Percentiles rank a stretch among this genome's conserved stretches.
These are phyloP conservation scores for Acestrorhynchus altus DNA, from an alignment of 2,797 vertebrate species.

Conservation along the genomic window DNA sequence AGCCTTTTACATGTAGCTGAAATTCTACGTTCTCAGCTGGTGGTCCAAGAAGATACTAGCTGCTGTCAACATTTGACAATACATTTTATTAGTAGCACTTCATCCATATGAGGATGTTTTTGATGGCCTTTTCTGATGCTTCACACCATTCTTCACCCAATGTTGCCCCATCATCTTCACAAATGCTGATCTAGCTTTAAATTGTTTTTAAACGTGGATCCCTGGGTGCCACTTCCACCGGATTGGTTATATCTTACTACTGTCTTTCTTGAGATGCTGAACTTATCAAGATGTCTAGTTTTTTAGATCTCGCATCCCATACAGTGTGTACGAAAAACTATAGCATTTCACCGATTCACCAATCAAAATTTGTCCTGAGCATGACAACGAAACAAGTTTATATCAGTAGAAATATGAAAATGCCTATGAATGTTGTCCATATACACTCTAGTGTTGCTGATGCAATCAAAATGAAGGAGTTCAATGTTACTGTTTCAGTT, in stretches of 20 bases:
- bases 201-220: conserved; percentile 4
- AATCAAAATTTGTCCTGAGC: conserved; percentile 25
- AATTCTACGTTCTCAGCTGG: conserved; percentile 44
- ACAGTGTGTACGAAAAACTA: neutral
- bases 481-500: conserved; percentile 23
- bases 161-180: conserved; percentile 5
- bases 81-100: conserved; percentile 56
- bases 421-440: conserved; percentile 38
- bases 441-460: conserved; percentile 29
- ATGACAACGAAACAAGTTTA: conserved; percentile 42
- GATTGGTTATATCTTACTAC: conserved; percentile 59
- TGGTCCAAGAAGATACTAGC: conserved; percentile 33
- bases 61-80: conserved; percentile 60
- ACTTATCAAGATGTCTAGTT: conserved; percentile 25
- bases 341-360: conserved; percentile 25
- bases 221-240: conserved; percentile 56
- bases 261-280: conserved; percentile 15
- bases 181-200: conserved; percentile 22
- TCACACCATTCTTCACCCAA: conserved; percentile 27
- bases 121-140: conserved; percentile 54
- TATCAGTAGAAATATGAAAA: conserved; percentile 40
- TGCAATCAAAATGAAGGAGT: conserved; percentile 37
- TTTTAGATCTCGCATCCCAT: neutral
- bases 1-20: conserved; percentile 50
- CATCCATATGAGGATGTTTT: conserved; percentile 56